Evolutionary conservation across 2,888 invertebrate genomes (phyloP).

Genomic region (Trachelus tabidus): DNA sequence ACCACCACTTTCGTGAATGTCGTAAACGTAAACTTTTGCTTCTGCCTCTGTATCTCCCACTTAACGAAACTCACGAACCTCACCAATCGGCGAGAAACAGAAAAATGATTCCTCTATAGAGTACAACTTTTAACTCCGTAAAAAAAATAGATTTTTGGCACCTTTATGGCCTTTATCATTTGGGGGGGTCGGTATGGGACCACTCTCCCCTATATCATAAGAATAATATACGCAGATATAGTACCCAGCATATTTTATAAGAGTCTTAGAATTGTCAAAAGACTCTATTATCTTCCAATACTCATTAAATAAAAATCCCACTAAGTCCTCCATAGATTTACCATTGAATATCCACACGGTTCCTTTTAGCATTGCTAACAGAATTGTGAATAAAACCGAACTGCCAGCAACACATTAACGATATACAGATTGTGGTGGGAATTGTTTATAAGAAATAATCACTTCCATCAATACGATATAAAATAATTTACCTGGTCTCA

Average conservation of each 20-base stretch:
- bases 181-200: too few relatives aligned
- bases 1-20: too few relatives aligned
- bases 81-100: too few relatives aligned
- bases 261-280: constrained; percentile 17
- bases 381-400: constrained; percentile 46
- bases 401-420: constrained; percentile 24
- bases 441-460: background rate
- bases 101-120: too few relatives aligned
- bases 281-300: constrained; percentile 40
- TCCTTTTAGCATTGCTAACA: constrained; percentile 44
- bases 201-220: background rate
- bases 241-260: constrained; percentile 32
- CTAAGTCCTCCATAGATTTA: constrained; percentile 31
- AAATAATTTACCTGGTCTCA: constrained; percentile 45
- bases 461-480: constrained; percentile 4
- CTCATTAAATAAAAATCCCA: constrained; percentile 43
- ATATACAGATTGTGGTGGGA: background rate
- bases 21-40: too few relatives aligned
- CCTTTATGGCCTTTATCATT: too few relatives aligned
- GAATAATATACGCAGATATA: background rate
- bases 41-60: too few relatives aligned
- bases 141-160: too few relatives aligned
- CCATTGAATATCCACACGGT: constrained; percentile 41
- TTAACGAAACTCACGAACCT: too few relatives aligned
- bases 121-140: too few relatives aligned